phyloP scores from a whole-genome alignment of 2,888 invertebrate genomes.

The Sinotaia quadrata region DNA sequence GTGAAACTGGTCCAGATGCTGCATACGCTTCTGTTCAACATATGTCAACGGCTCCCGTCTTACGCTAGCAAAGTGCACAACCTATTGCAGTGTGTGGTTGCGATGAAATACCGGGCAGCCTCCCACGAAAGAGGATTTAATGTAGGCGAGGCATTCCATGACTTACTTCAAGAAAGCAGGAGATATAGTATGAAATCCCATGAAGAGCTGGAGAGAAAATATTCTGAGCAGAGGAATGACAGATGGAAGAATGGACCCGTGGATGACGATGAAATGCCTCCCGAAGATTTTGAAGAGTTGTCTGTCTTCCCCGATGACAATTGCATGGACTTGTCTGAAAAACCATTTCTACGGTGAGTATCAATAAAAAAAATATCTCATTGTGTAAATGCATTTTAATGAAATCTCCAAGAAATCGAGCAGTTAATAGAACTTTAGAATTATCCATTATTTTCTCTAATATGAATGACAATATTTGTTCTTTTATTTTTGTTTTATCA shows the following conservation, averaged over 20 bases:
- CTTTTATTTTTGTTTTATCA: no score
- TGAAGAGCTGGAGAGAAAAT: not conserved
- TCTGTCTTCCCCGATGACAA: constrained; percentile 47
- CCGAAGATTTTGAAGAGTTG: constrained; percentile 72
- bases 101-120: no score
- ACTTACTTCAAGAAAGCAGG: not conserved
- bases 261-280: constrained; percentile 53
- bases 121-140: not conserved
- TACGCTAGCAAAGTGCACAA: not conserved
- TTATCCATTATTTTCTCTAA: no score
- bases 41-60: constrained; percentile 7
- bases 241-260: not conserved
- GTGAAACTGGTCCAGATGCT: constrained; percentile 2
- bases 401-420: no score
- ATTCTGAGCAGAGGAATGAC: no score
- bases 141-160: not conserved
- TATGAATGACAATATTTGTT: no score
- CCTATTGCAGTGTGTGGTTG: not conserved
- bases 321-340: constrained; percentile 12
- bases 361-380: not conserved
- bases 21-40: not conserved
- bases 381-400: no score
- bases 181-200: not conserved
- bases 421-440: no score
- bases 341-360: constrained; percentile 2